phyloP scores from a whole-genome alignment of 2,797 vertebrate species.

The Pseudomugil tenellus region DNA sequence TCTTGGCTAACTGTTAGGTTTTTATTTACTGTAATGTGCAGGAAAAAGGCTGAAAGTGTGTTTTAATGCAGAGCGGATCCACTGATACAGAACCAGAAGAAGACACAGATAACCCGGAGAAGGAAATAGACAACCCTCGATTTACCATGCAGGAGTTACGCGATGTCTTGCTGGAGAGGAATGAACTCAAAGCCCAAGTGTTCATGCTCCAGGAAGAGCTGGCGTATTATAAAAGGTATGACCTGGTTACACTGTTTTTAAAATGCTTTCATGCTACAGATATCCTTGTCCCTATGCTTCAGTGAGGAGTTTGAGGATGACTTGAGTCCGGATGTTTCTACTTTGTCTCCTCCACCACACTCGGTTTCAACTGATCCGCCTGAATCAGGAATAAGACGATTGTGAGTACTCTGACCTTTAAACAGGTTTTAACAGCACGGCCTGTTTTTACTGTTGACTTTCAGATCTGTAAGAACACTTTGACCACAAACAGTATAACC shows the following conservation, averaged over 20 bases:
- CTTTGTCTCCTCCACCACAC: slow-evolving; percentile 62
- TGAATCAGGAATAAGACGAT: slow-evolving; percentile 91
- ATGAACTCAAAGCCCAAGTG: slow-evolving; percentile 92
- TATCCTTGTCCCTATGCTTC: slow-evolving; percentile 24
- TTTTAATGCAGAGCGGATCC: slow-evolving; percentile 67
- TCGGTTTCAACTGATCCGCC: slow-evolving; percentile 78
- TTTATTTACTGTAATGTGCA: background rate
- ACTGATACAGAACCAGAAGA: slow-evolving; percentile 68
- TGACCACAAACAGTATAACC: background rate
- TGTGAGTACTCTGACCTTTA: slow-evolving; percentile 85
- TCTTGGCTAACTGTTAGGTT: background rate
- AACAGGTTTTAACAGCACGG: background rate
- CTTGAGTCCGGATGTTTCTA: slow-evolving; percentile 63
- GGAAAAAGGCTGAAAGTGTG: slow-evolving; percentile 21
- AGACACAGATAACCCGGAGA: slow-evolving; percentile 69
- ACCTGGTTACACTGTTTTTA: background rate
- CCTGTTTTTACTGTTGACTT: background rate
- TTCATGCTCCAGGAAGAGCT: slow-evolving; percentile 93
- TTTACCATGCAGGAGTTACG: slow-evolving; percentile 94
- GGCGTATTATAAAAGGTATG: slow-evolving; percentile 90
- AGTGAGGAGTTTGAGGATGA: slow-evolving; percentile 92
- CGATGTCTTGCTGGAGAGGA: slow-evolving; percentile 92
- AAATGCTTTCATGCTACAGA: background rate
- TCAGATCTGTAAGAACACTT: background rate
- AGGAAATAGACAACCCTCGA: slow-evolving; percentile 86